Percentiles rank a stretch among this genome's conserved stretches.
Evolutionary conservation across 2,113 vertebrate species (phyloP).

Genomic region (Thamnaconus septentrionalis): DNA sequence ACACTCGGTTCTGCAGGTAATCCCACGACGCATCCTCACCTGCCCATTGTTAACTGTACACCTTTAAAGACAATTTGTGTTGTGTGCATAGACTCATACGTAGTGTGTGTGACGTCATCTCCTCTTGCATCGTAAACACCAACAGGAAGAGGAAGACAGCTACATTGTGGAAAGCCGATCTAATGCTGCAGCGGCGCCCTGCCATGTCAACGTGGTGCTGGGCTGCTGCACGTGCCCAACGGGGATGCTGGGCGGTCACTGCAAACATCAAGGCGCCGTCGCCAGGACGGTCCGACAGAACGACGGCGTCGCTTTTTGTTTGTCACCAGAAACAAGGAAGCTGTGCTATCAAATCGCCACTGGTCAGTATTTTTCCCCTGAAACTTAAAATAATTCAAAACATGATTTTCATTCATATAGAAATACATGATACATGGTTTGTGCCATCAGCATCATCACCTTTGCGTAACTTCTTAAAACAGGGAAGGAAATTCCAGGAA

Average conservation of each 20-base stretch:
- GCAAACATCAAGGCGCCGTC: neutral
- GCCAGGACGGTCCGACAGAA: neutral
- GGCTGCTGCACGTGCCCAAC: neutral
- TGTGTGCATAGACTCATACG: too few species aligned
- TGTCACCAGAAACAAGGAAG: neutral
- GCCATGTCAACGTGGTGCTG: neutral
- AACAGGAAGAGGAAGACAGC: neutral
- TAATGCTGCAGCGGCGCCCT: neutral
- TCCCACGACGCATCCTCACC: too few species aligned
- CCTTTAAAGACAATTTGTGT: too few species aligned
- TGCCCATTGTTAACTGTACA: too few species aligned
- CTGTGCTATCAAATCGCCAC: constrained; percentile 1
- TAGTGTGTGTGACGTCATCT: neutral
- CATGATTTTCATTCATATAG: too few species aligned
- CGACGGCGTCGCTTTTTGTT: neutral
- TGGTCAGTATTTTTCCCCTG: neutral
- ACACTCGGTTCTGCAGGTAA: neutral
- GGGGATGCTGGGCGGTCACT: neutral
- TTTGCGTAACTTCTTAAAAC: neutral
- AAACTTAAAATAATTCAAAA: too few species aligned
- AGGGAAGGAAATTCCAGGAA: neutral
- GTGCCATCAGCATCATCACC: neutral
- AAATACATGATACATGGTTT: neutral
- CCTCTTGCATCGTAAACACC: neutral
- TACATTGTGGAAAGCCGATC: neutral